Base-by-base conservation (phyloP, 1,140 invertebrate species). In the Stegodyphus dumicola region DNA sequence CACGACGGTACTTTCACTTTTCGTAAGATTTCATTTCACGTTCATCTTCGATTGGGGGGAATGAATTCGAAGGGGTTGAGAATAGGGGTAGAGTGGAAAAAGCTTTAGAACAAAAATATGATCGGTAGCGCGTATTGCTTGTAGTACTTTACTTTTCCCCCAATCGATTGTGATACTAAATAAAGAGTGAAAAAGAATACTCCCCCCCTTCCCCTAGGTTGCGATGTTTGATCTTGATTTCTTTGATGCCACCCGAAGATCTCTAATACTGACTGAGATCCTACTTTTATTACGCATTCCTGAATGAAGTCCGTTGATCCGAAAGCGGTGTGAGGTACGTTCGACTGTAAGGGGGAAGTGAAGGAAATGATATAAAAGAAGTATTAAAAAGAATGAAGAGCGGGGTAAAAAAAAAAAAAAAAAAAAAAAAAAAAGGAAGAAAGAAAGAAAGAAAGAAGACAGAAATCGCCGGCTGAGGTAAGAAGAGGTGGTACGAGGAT, bases 91-190 rank as follows among this genome's bases (percentile, higher is more conserved):
- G 51, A 54, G 18, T 33, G 75, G 49, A 15, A 13, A 13, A 51
- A 66, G 77, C 53, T 79, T 79, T 79, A 79, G 70, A 77, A 77
- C 75, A 77, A 78, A 79, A 79, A 66, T 66, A 66, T 66, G 13
- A 17, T n/a, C 65, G 52, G 65, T 49, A 52, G 67, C 60, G 60
- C 52, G 48, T 79, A 53, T 79, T 69, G 49, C 77, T 77, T 33
- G 33, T 33, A 66, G 52, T 79, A 79, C 77, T 79, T 79, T 66
- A 79, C 52, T 79, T 69, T 79, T 33, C 33, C 66, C n/a, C 48
- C 60, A 70, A 69, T 69, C 77, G 77, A 51, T 79, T 79, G 11
- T 66, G 17, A 65, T 67, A 70, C 77, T 79, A 79, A 79, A 79
- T 79, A 79, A 70, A 79, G 77, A 79, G 52, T 65, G 70, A 79